phyloP scores from a whole-genome alignment of 2,113 vertebrate genomes.

The Scomber scombrus region DNA sequence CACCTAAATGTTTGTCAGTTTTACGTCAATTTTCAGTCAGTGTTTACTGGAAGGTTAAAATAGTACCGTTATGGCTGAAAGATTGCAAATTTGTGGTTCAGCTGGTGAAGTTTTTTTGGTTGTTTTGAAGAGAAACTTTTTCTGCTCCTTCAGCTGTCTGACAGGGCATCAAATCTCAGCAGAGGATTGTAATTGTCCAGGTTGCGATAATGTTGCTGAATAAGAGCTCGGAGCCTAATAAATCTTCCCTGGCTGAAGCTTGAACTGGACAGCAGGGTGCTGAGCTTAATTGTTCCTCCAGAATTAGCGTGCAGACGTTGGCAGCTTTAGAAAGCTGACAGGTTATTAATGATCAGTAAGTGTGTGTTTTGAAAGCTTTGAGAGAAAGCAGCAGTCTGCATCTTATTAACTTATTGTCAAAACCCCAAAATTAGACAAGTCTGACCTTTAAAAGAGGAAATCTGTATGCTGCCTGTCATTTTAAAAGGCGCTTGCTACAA shows the following conservation, averaged over 20 bases:
- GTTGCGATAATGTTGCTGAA: neutral
- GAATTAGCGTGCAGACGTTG: neutral
- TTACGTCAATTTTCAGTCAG: too few relatives aligned
- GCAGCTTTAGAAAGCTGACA: neutral
- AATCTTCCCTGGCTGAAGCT: neutral
- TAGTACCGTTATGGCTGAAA: neutral
- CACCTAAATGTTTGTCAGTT: too few relatives aligned
- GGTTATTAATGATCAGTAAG: slow-evolving; percentile 6
- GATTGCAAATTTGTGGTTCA: neutral
- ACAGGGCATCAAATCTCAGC: neutral
- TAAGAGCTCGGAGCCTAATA: neutral
- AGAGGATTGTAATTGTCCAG: neutral
- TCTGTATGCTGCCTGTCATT: neutral
- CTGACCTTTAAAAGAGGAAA: neutral
- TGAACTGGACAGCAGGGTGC: neutral
- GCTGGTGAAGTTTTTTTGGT: neutral
- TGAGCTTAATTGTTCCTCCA: neutral
- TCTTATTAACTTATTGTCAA: neutral
- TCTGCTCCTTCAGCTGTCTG: neutral
- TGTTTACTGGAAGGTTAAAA: neutral
- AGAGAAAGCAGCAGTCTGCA: neutral
- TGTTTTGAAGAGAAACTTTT: too few relatives aligned
- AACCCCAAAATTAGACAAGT: neutral
- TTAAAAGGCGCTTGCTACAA: slow-evolving; percentile 12
- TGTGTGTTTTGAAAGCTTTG: neutral